Evolutionary conservation across 1,140 invertebrate genomes (phyloP).

Genomic region (Araneus ventricosus): DNA sequence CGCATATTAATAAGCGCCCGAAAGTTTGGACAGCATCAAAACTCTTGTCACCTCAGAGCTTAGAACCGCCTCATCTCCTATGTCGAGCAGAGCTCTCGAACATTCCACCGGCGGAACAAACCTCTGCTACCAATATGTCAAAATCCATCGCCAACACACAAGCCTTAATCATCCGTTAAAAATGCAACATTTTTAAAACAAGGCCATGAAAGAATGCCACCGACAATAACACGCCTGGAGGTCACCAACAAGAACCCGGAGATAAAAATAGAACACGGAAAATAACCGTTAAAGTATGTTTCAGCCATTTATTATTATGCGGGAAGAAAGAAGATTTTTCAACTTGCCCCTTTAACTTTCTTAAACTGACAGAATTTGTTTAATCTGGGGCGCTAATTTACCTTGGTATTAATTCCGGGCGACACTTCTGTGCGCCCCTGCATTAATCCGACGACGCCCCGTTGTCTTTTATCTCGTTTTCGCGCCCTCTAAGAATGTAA

Average conservation of each 20-base stretch:
- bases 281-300: neutral
- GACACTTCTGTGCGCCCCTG: neutral
- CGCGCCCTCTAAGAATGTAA: neutral
- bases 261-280: neutral
- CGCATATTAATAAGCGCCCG: too few species aligned
- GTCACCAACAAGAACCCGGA: slow-evolving; percentile 8
- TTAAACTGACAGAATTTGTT: slow-evolving; percentile 26
- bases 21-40: neutral
- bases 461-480: neutral
- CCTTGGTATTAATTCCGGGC: neutral
- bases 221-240: neutral
- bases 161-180: neutral
- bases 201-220: neutral
- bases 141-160: neutral
- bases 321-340: neutral
- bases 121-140: neutral
- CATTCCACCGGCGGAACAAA: neutral
- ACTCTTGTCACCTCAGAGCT: neutral
- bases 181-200: neutral
- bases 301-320: neutral
- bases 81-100: neutral
- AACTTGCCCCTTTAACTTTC: neutral
- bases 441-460: neutral
- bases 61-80: neutral
- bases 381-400: neutral